Percentiles rank a stretch among this genome's conserved stretches.
Evolutionary conservation across 2,113 vertebrate genomes (phyloP).

Genomic region (Sinocyclocheilus maitianheensis): DNA sequence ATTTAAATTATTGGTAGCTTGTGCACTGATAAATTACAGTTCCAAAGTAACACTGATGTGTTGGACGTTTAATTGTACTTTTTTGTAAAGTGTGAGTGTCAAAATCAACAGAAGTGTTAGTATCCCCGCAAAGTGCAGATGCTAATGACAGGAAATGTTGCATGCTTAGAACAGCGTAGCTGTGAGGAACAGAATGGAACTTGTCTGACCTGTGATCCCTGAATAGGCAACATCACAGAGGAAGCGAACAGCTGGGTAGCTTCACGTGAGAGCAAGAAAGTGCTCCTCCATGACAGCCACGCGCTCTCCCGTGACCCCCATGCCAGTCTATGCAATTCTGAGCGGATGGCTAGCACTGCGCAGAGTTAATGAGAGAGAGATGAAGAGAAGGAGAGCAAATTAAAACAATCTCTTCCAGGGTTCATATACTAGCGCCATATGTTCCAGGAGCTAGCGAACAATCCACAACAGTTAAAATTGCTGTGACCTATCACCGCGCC

Average conservation of each 20-base stretch:
- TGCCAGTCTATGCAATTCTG: constrained; percentile 33
- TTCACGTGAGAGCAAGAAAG: neutral
- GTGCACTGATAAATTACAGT: neutral
- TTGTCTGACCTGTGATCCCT: constrained; percentile 23
- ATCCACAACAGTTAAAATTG: neutral
- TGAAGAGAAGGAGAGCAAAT: constrained; percentile 7
- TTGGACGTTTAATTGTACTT: neutral
- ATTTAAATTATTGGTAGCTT: neutral
- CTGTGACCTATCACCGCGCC: constrained; percentile 16
- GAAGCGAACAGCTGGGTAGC: constrained; percentile 21
- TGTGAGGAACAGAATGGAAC: neutral
- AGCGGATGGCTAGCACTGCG: constrained; percentile 9
- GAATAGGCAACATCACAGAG: constrained; percentile 7
- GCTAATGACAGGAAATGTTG: constrained; percentile 25
- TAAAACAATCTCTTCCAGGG: constrained; percentile 23
- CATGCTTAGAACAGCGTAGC: constrained; percentile 12
- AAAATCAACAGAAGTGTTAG: neutral
- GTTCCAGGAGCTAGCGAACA: constrained; percentile 5
- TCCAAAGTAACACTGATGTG: neutral
- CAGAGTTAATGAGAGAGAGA: constrained; percentile 37
- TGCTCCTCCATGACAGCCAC: neutral
- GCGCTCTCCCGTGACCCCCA: constrained; percentile 17
- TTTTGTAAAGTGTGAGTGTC: neutral
- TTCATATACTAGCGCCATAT: constrained; percentile 21
- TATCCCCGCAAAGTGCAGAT: neutral